These are phyloP conservation scores for Sicus ferrugineus DNA, from an alignment of 2,888 invertebrate genomes.

Conservation along the genomic window DNA sequence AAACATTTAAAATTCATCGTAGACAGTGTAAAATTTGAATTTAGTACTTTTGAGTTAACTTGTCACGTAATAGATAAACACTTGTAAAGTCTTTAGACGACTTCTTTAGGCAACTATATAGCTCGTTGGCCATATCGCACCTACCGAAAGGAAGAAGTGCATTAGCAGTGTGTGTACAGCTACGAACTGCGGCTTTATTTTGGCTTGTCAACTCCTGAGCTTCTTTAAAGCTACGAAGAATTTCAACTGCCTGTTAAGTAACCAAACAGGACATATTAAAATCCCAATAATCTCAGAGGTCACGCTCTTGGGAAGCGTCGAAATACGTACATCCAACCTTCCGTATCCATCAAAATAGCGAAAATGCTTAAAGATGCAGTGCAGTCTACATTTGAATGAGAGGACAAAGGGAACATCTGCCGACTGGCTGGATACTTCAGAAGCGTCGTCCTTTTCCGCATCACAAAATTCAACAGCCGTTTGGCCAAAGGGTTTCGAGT, in stretches of 20 bases:
- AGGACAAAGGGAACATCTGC: not conserved
- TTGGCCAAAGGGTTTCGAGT: constrained; percentile 37
- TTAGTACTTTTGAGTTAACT: constrained; percentile 32
- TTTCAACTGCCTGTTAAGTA: constrained; percentile 41
- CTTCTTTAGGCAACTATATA: constrained; percentile 45
- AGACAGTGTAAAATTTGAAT: not conserved
- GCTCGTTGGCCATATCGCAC: constrained; percentile 43
- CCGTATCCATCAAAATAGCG: constrained; percentile 51
- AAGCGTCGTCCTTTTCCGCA: not conserved
- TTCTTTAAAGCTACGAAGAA: constrained; percentile 43
- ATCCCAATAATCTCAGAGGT: no score
- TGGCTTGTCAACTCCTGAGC: constrained; percentile 26
- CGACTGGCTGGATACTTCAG: constrained; percentile 31
- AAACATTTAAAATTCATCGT: no score
- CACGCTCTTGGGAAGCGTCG: no score
- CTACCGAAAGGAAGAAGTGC: constrained; percentile 29
- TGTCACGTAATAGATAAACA: constrained; percentile 40
- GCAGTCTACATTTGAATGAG: constrained; percentile 37
- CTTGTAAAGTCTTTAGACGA: constrained; percentile 30
- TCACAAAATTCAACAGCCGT: constrained; percentile 47
- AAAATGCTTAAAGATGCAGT: constrained; percentile 46
- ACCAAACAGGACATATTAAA: not conserved
- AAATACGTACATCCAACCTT: constrained; percentile 47
- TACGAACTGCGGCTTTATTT: constrained; percentile 25
- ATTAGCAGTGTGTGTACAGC: constrained; percentile 46